Conservation (phyloP, 2,113 vertebrate genomes). For the Delphinus delphis region DNA sequence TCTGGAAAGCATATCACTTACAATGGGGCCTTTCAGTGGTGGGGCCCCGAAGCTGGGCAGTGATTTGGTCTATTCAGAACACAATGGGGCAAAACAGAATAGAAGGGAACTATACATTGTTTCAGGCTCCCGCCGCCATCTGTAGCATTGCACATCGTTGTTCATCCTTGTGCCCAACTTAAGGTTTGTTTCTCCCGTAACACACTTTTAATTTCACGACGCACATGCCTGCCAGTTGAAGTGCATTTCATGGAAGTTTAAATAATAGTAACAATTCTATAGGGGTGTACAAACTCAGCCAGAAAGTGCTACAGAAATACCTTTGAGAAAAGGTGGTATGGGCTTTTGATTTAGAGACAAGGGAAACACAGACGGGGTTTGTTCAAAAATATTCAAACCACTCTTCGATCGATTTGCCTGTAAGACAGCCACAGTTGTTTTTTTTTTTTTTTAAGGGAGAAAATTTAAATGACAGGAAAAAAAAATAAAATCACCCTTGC, state of each 20-base stretch:
- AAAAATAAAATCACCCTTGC: neutral
- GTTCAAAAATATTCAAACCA: neutral
- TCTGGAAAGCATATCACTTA: slow-evolving; percentile 46
- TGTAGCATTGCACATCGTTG: neutral
- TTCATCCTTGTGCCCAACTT: neutral
- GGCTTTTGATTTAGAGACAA: neutral
- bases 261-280: neutral
- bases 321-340: neutral
- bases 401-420: neutral
- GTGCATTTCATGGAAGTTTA: neutral
- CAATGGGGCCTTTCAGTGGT: slow-evolving; percentile 73
- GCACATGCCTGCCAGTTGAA: neutral
- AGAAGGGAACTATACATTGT: slow-evolving; percentile 61
- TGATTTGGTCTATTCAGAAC: slow-evolving; percentile 61
- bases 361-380: neutral
- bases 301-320: neutral
- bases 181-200: neutral
- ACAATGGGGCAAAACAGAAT: slow-evolving; percentile 68
- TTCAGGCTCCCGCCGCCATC: neutral
- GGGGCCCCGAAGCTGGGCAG: slow-evolving; percentile 5
- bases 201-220: neutral
- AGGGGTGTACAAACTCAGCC: neutral
- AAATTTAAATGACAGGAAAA: neutral
- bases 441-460: neutral
- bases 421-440: neutral